Evolutionary conservation across 53 echinoderm and acorn worm species (phyloP).

Genomic region (Luidia sarsii): DNA sequence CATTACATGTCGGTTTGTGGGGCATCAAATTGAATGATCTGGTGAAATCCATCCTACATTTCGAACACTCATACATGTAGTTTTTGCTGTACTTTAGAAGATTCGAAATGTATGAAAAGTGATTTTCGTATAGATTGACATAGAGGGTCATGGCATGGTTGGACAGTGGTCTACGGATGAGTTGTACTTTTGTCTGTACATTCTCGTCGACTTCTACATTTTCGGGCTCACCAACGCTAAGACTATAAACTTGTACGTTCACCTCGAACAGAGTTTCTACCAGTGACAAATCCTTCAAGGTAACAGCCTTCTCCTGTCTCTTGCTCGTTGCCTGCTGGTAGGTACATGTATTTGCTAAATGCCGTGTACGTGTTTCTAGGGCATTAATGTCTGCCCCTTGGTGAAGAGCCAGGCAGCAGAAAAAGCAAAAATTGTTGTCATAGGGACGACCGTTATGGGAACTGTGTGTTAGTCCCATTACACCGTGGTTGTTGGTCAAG

Average conservation of each 20-base stretch:
- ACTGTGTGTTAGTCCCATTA: constrained; percentile 9
- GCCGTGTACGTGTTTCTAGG: neutral
- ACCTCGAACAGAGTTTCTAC: constrained; percentile 35
- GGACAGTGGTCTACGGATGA: constrained; percentile 21
- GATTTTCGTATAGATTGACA: constrained; percentile 41
- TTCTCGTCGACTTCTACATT: neutral
- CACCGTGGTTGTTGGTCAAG: constrained; percentile 21
- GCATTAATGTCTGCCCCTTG: too few species aligned
- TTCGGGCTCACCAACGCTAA: neutral
- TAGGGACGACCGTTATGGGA: neutral
- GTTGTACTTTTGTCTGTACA: neutral
- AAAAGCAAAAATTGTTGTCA: constrained; percentile 38
- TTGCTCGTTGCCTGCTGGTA: neutral
- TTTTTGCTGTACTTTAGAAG: constrained; percentile 44
- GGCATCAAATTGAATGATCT: constrained; percentile 8
- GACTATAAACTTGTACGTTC: constrained; percentile 2
- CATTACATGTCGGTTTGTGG: constrained; percentile 55
- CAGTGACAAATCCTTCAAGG: constrained; percentile 30
- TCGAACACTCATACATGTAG: constrained; percentile 46
- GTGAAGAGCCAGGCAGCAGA: neutral
- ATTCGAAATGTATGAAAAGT: constrained; percentile 63
- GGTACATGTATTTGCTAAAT: neutral
- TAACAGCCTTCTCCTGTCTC: neutral
- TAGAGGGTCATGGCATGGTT: constrained; percentile 37
- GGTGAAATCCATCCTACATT: constrained; percentile 30